Evolutionary conservation across 2,113 vertebrate species (phyloP), one percentile per base, ranked within the genome.

Genomic region (Cephalopholis sonnerati): DNA sequence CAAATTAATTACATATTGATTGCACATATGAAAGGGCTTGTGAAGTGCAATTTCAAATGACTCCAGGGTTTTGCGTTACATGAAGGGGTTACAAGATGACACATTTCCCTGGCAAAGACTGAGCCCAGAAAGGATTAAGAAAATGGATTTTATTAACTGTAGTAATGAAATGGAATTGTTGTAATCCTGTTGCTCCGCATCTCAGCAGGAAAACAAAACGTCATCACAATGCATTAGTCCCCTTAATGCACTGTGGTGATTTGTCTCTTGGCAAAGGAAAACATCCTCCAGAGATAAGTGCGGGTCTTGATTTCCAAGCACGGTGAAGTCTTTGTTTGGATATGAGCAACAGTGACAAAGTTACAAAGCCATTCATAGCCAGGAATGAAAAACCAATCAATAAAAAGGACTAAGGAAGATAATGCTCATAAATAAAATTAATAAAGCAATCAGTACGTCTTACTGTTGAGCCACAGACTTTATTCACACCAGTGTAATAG

Each of bases 41-140:
- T 27, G 8, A 62, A 59, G 58, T 41, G 32, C 32, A 67, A 55
- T 85, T 62, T 72, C 25, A 62, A 51, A 25, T 71, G 61, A 29
- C 50, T 68, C 11, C 17, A 17, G 55, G 65, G 24, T 36, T n/a
- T 24, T 57, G 3, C 5, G 36, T 78, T 11, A 39, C 24, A 36
- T 57, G 3, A 67, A 24, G 41, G 39, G 48, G 48, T n/a, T 22
- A 18, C 13, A 62, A 51, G 32, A 36, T 24, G 55, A 74, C 39
- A 51, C 24, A 62, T 66, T 85, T 77, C 25, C 57, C 50, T 1
- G 10, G 29, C 0, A 2, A 27, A 48, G 18, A 74, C 25, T 3
- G 6, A 5, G 27, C 18, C 2, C 9, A 3, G 53, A 2, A 44
- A 20, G 22, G 66, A 51, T 53, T 27, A 25, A 27, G 2, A 58